phyloP scores from a whole-genome alignment of 2,888 invertebrate species.

The Zelleria hepariella region DNA sequence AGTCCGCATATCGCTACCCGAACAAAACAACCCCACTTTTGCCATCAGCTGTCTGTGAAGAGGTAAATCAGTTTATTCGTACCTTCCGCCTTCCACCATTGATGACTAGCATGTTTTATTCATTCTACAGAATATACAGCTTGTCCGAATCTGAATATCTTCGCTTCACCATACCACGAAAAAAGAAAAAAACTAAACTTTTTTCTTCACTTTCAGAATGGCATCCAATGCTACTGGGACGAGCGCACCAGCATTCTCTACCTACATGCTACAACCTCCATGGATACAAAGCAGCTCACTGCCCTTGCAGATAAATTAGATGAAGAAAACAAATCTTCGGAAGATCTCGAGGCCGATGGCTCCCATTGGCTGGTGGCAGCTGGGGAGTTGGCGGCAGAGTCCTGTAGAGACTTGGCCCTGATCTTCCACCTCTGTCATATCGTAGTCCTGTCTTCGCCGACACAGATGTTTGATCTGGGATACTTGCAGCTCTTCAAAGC shows the following conservation, averaged over 20 bases:
- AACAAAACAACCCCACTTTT: conserved; percentile 76
- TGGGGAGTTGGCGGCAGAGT: conserved; percentile 56
- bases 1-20: conserved; percentile 75
- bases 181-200: neutral
- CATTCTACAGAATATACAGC: too few relatives aligned
- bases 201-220: conserved; percentile 42
- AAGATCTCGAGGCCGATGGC: conserved; percentile 55
- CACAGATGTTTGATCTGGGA: conserved; percentile 80
- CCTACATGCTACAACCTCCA: conserved; percentile 65
- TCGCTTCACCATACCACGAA: too few relatives aligned
- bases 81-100: too few relatives aligned
- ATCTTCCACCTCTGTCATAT: conserved; percentile 87
- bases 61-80: too few relatives aligned
- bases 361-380: conserved; percentile 76
- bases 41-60: conserved; percentile 52
- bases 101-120: too few relatives aligned
- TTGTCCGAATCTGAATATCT: too few relatives aligned
- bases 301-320: conserved; percentile 39
- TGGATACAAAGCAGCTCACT: conserved; percentile 48
- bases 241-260: conserved; percentile 62
- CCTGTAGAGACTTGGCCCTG: conserved; percentile 80
- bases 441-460: conserved; percentile 68
- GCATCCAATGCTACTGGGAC: conserved; percentile 73
- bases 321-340: conserved; percentile 44
- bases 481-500: conserved; percentile 86